Base-by-base conservation (phyloP, 2,797 vertebrate genomes). In the Chloroceryle amazona region DNA sequence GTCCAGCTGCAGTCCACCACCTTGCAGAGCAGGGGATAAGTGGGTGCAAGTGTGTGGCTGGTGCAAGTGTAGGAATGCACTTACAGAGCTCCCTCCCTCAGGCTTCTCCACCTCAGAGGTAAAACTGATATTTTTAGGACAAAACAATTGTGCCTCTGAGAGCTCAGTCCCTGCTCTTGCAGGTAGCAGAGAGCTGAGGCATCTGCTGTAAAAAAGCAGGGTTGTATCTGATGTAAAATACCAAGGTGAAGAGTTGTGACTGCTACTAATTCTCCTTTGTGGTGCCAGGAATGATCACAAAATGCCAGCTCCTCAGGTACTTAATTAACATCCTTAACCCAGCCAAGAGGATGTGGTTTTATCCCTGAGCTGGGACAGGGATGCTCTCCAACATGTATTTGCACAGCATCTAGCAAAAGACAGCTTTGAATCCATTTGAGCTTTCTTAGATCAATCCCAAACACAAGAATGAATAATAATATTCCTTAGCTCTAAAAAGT, bases 241-340 rank as follows among this genome's bases (percentile, higher is more conserved):
- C 23, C 1, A 1, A 72, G 57, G 33, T 37, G 47, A 55, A 75
- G 49, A 37, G 29, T 2, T 67, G 44, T 57, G 72, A 74, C 16
- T 22, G 52, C 49, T 81, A 74, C 41, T 94, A 71, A 90, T 86
- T 80, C 61, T 93, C 65, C 68, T 80, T 55, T 39, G 37, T 4
- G 3, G 33, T 52, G 66, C 44, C 39, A 65, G 31, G 54, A 92
- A 60, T 62, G 13, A 39, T 17, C 65, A 72, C 5, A 7, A 86
- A 94, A 95, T 91, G 52, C 68, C 94, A 95, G 68, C 37, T 94
- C 95, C 80, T 95, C 68, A 57, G 83, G 81, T 84, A 46, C 10
- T 81, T 84, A 57, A 96, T 95, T 92, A 95, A 5, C 61, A 54
- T 62, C 88, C 47, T 82, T 41, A 62, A 49, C 44, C 47, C 71